Conservation (phyloP, 2,113 vertebrate species). For the Natator depressus region DNA sequence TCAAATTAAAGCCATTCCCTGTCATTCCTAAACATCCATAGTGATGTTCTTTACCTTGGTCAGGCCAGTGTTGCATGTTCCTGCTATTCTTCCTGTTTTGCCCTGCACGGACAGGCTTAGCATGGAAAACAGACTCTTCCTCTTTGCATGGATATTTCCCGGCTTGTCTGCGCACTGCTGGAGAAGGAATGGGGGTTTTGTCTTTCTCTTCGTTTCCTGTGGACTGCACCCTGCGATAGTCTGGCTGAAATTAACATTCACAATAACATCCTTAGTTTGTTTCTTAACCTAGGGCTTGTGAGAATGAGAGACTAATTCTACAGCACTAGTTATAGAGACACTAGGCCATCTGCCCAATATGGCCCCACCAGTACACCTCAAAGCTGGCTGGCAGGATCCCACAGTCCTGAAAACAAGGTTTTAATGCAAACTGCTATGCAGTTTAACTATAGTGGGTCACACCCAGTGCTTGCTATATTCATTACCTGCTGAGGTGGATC, state of each 20-base stretch:
- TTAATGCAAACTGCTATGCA: background rate
- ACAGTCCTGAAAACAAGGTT: too few species aligned
- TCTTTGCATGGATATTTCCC: constrained; percentile 32
- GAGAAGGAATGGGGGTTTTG: constrained; percentile 7
- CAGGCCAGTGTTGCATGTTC: background rate
- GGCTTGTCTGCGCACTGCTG: constrained; percentile 29
- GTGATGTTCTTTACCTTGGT: background rate
- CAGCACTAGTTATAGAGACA: background rate
- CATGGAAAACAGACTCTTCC: constrained; percentile 70
- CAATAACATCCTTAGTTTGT: background rate
- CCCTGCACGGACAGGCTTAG: constrained; percentile 74
- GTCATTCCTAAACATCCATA: background rate
- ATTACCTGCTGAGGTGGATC: constrained; percentile 76
- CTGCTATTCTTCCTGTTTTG: constrained; percentile 41
- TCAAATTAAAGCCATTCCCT: background rate
- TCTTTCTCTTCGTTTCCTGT: constrained; percentile 74
- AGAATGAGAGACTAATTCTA: background rate
- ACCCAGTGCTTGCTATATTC: background rate
- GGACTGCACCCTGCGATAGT: constrained; percentile 77
- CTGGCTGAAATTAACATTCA: constrained; percentile 60
- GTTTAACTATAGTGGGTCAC: background rate
- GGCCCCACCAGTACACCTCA: background rate
- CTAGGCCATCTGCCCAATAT: background rate
- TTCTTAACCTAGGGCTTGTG: background rate
- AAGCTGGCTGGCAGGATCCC: background rate